Percentiles rank a stretch among this genome's conserved stretches.
Evolutionary conservation across 2,888 invertebrate species (phyloP).

Genomic region (Nomada fucata): DNA sequence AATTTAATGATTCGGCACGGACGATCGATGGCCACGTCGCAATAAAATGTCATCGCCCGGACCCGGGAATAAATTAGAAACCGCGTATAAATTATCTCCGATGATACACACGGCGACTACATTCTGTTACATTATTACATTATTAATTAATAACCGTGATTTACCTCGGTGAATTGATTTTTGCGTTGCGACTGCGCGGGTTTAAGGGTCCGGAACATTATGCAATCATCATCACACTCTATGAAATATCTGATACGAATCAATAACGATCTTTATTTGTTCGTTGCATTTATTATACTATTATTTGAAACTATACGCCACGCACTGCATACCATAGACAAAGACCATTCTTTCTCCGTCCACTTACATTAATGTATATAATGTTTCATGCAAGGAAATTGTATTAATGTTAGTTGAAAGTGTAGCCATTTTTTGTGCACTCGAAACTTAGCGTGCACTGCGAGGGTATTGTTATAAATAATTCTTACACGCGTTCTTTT

Average conservation of each 20-base stretch:
- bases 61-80: constrained; percentile 44
- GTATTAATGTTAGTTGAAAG: too few species aligned
- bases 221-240: background rate
- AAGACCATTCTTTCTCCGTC: too few species aligned
- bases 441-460: too few species aligned
- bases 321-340: too few species aligned
- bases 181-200: constrained; percentile 1
- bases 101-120: background rate
- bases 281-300: too few species aligned
- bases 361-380: too few species aligned
- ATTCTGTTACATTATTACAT: constrained; percentile 37
- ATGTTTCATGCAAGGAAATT: too few species aligned
- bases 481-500: too few species aligned
- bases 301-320: too few species aligned
- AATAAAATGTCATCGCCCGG: constrained; percentile 38
- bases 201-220: background rate
- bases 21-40: constrained; percentile 30
- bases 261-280: too few species aligned
- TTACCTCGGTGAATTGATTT: constrained; percentile 21
- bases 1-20: constrained; percentile 45
- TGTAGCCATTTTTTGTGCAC: too few species aligned
- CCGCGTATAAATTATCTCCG: constrained; percentile 26
- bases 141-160: constrained; percentile 46
- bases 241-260: constrained; percentile 18
- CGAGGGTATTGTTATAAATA: too few species aligned